Evolutionary conservation across 2,797 vertebrate genomes (phyloP).

Genomic region (Danio tinwini): DNA sequence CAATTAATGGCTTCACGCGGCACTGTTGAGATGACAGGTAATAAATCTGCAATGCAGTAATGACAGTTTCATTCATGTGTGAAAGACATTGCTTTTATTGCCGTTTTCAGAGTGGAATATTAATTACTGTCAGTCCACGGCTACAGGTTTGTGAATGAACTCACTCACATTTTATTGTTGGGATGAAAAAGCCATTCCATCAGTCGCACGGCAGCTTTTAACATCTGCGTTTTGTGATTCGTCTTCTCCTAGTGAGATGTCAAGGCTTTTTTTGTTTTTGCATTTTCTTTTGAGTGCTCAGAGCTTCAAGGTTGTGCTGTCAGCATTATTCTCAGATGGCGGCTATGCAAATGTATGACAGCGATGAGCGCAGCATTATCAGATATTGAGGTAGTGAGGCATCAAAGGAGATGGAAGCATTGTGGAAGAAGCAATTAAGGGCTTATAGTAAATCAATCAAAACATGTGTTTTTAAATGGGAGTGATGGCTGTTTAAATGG

Average conservation of each 20-base stretch:
- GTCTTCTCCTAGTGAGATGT: constrained; percentile 3
- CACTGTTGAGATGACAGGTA: constrained; percentile 64
- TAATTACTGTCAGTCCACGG: constrained; percentile 46
- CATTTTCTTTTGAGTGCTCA: constrained; percentile 12
- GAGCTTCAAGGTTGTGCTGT: constrained; percentile 36
- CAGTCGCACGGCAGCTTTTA: not conserved
- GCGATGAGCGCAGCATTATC: constrained; percentile 44
- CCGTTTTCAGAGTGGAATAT: constrained; percentile 19
- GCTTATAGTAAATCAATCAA: constrained; percentile 36
- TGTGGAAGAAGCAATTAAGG: constrained; percentile 46
- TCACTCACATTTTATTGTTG: constrained; percentile 4
- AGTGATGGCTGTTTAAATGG: not conserved
- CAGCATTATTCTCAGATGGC: constrained; percentile 41
- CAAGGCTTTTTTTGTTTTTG: constrained; percentile 10
- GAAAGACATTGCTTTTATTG: constrained; percentile 47
- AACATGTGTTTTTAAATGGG: constrained; percentile 21
- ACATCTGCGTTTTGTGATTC: not conserved
- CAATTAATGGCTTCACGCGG: constrained; percentile 69
- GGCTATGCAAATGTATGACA: constrained; percentile 47
- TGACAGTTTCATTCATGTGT: constrained; percentile 49
- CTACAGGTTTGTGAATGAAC: constrained; percentile 17
- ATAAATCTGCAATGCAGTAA: constrained; percentile 59
- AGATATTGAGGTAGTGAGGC: constrained; percentile 34
- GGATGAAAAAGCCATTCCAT: not conserved
- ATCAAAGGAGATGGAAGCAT: constrained; percentile 36